Base-by-base conservation (phyloP, 1,140 invertebrate genomes). In the Aphis gossypii region DNA sequence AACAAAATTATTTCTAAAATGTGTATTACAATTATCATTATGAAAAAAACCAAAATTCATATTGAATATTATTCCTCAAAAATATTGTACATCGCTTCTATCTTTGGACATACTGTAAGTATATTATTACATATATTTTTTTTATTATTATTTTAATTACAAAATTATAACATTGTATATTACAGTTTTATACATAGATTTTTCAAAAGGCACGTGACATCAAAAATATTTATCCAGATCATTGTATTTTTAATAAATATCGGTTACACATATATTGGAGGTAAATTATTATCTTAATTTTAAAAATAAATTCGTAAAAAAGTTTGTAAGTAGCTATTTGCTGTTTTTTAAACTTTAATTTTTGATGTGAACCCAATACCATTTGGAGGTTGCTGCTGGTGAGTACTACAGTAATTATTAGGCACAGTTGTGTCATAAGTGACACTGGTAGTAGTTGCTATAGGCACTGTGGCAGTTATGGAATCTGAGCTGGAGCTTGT, bases 251-350 rank as follows among this genome's bases (percentile, higher is more conserved):
- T 2, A 41, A 25, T 84, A 84, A 25, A 44, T 41, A 44, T 25
- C 30, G 25, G 21, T 25, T 84, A 88, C 51, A 35, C 44, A 51
- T 88, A 88, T 8, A 88, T 51, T 51, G 48, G 35, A 44, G 23
- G 84, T 46, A 41, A 46, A 88, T 51, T 88, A 30, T 51, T 88
- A 88, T 90, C 51, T 41, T 90, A 90, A 18, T 90, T 35, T 60
- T 60, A 90, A 90, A 68, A 68, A 90, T 90, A 68, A 90, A 90
- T 90, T 90, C 54, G 89, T 90, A 68, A 41, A 68, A 60, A 86
- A 89, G 60, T 68, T 90, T 68, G 38, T 60, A 68, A 18, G 60
- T 76, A 68, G 23, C 35, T 44, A 38, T 68, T 44, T 44, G 23
- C 25, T n/a, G 0, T 38, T 76, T 18, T 23, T 90, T 90, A 90